Conservation (phyloP, 2,113 vertebrate genomes). For the Alligator mississippiensis region DNA sequence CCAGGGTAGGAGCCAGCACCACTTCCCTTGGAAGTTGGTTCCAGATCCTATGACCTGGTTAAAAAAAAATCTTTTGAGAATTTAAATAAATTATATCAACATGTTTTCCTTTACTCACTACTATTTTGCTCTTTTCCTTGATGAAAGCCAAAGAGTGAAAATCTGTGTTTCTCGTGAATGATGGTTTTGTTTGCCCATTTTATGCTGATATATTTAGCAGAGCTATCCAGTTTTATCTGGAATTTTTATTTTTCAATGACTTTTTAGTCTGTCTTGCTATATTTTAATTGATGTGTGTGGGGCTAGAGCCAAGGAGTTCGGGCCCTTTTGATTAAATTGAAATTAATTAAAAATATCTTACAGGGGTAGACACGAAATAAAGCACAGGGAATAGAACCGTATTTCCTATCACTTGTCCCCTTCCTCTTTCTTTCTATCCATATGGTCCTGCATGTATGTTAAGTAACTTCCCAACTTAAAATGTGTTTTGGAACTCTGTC, state of each 20-base stretch:
- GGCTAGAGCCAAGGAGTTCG: constrained; percentile 54
- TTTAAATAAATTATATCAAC: not conserved
- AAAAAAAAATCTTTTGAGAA: not conserved
- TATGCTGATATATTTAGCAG: constrained; percentile 4
- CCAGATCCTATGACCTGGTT: too few relatives aligned
- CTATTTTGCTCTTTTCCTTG: constrained; percentile 5
- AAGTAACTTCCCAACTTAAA: constrained; percentile 2
- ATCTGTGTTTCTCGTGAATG: not conserved
- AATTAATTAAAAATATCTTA: constrained; percentile 50
- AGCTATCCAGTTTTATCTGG: constrained; percentile 7
- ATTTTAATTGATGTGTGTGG: constrained; percentile 63
- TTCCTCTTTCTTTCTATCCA: constrained; percentile 17
- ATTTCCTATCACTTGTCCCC: not conserved
- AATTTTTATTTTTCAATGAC: not conserved
- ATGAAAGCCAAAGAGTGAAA: not conserved
- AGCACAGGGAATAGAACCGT: constrained; percentile 17
- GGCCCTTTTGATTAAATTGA: constrained; percentile 57
- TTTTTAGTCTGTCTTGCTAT: constrained; percentile 31
- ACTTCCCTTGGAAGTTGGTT: too few relatives aligned
- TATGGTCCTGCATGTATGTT: not conserved
- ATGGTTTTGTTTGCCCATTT: not conserved
- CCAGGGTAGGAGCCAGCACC: too few relatives aligned
- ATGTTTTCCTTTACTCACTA: constrained; percentile 16
- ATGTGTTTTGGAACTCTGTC: constrained; percentile 17
- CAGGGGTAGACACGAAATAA: constrained; percentile 17